Percentiles rank a stretch among this genome's conserved stretches.
Evolutionary conservation across 23 tunicate genomes (phyloP).

Genomic region (Phallusia fumigata): DNA sequence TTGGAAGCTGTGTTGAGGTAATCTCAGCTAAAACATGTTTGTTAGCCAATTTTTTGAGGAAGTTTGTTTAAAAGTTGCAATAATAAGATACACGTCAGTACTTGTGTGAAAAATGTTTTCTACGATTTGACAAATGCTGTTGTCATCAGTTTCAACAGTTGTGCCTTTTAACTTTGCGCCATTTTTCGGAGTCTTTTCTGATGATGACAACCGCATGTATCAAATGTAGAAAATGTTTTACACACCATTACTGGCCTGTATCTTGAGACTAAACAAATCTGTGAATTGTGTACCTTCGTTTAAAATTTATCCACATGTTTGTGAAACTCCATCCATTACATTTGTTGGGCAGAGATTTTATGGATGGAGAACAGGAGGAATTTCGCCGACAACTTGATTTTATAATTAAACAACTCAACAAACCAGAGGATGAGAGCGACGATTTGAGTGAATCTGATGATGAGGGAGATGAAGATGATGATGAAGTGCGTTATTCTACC

Average conservation of each 20-base stretch:
- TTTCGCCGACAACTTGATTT: slow-evolving; percentile 87
- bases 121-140: no score
- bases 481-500: slow-evolving; percentile 47
- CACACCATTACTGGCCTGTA: not conserved
- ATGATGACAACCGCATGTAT: not conserved
- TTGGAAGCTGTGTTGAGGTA: slow-evolving; percentile 76
- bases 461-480: slow-evolving; percentile 93
- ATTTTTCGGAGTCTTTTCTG: no score
- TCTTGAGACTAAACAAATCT: not conserved
- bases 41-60: no score
- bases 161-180: not conserved
- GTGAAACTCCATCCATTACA: not conserved
- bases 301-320: no score
- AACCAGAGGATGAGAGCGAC: slow-evolving; percentile 34
- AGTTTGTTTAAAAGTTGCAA: no score
- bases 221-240: no score
- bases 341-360: slow-evolving; percentile 52
- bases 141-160: no score
- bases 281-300: not conserved
- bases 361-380: slow-evolving; percentile 90
- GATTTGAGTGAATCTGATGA: slow-evolving; percentile 52
- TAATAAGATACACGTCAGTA: no score
- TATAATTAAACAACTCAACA: slow-evolving; percentile 88
- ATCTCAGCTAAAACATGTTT: no score
- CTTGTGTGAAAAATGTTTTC: no score